These are phyloP conservation scores for Notarius lentiginosus DNA, from an alignment of 2,113 vertebrate species.

Conservation along the genomic window DNA sequence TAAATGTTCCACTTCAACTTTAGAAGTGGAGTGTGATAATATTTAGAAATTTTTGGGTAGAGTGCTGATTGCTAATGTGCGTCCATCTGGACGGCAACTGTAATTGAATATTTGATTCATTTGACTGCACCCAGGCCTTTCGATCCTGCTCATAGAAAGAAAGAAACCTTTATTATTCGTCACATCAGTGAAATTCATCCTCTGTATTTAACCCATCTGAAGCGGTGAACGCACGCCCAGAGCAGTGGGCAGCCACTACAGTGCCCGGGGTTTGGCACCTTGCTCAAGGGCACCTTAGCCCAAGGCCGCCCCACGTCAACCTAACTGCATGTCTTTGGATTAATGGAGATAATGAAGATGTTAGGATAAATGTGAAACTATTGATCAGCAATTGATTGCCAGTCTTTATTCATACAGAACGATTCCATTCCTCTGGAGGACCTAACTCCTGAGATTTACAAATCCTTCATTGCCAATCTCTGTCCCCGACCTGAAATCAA, in stretches of 20 bases:
- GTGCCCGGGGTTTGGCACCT: too few species aligned
- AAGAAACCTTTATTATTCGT: too few species aligned
- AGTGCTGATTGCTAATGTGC: neutral
- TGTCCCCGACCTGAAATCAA: slow-evolving; percentile 92
- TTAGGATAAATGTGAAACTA: neutral
- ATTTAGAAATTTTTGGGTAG: neutral
- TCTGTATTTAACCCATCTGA: too few species aligned
- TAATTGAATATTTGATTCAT: slow-evolving; percentile 1
- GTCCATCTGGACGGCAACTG: neutral
- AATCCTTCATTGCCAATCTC: slow-evolving; percentile 85
- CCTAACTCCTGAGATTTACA: slow-evolving; percentile 88
- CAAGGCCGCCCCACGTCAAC: too few species aligned
- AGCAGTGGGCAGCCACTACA: too few species aligned
- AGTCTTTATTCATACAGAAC: slow-evolving; percentile 74
- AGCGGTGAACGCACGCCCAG: too few species aligned
- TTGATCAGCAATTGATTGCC: neutral
- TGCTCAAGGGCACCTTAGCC: too few species aligned
- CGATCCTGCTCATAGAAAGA: neutral
- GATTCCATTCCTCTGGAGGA: slow-evolving; percentile 93
- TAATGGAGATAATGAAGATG: neutral
- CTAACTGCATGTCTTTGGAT: too few species aligned
- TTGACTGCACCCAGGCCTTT: neutral
- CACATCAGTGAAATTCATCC: too few species aligned
- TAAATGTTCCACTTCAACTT: neutral
- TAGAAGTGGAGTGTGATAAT: neutral